These are phyloP conservation scores for Tangara arthus DNA, from an alignment of 2,797 vertebrate genomes.

Conservation along the genomic window DNA sequence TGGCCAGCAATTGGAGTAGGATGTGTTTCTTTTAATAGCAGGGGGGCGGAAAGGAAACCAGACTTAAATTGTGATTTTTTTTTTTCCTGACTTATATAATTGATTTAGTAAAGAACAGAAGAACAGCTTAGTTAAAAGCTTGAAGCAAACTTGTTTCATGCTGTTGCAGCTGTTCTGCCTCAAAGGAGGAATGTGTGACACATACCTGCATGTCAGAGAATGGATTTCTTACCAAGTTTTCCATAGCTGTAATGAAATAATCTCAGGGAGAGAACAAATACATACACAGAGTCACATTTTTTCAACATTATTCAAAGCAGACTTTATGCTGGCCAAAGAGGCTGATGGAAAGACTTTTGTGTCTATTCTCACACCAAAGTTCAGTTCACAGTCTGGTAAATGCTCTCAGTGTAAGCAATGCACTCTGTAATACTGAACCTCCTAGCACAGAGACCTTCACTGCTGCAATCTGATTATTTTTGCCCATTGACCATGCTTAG, in stretches of 20 bases:
- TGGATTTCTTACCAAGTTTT: background rate
- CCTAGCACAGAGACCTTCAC: background rate
- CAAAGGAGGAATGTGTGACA: background rate
- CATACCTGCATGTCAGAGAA: background rate
- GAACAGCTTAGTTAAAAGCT: background rate
- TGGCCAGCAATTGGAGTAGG: background rate
- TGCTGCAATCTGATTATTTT: background rate
- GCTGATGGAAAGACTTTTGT: background rate
- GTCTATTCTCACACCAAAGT: background rate
- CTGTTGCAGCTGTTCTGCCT: background rate
- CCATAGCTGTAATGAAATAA: background rate
- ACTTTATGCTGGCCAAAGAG: background rate
- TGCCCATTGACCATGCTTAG: background rate
- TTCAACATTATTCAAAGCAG: background rate
- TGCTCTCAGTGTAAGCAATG: background rate
- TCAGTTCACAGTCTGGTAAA: background rate
- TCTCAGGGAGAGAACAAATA: background rate
- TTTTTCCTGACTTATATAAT: background rate
- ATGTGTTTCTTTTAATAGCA: background rate
- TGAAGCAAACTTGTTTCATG: background rate
- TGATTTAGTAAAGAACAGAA: background rate
- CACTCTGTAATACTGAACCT: background rate
- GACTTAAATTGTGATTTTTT: background rate
- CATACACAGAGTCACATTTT: background rate
- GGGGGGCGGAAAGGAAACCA: background rate